Conservation (phyloP, 2,113 vertebrate genomes). For the Meleagris gallopavo region DNA sequence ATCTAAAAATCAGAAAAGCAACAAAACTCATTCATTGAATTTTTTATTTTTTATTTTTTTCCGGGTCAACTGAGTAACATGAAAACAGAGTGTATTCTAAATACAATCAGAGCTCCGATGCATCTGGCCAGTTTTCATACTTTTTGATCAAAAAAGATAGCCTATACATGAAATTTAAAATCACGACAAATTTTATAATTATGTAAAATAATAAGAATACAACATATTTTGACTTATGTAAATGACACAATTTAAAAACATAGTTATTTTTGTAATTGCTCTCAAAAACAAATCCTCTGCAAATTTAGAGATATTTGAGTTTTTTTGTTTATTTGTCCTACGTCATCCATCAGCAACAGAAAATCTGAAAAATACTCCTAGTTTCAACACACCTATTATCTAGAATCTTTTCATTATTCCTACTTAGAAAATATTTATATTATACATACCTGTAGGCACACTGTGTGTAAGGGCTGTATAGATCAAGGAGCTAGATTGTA, state of each 20-base stretch:
- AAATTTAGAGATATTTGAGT: slow-evolving; percentile 18
- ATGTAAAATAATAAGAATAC: neutral
- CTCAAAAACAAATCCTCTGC: neutral
- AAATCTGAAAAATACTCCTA: slow-evolving; percentile 41
- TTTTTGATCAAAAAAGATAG: neutral
- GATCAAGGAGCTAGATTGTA: neutral
- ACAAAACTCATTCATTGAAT: neutral
- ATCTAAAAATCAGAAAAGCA: neutral
- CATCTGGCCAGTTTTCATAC: neutral
- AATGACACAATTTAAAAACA: neutral
- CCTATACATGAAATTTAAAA: neutral
- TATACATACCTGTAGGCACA: neutral
- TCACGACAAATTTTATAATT: neutral
- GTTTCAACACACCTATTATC: slow-evolving; percentile 38
- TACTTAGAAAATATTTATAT: slow-evolving; percentile 55
- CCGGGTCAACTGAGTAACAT: neutral
- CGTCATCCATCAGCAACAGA: neutral
- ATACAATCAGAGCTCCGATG: neutral
- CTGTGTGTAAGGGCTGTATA: neutral
- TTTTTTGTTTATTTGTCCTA: slow-evolving; percentile 12
- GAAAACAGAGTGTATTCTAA: neutral
- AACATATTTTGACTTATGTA: neutral
- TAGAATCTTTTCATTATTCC: slow-evolving; percentile 57
- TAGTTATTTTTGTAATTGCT: neutral
- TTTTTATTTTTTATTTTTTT: neutral